phyloP scores from a whole-genome alignment of 1,140 invertebrate species.

The Philopotamus ludificatus region DNA sequence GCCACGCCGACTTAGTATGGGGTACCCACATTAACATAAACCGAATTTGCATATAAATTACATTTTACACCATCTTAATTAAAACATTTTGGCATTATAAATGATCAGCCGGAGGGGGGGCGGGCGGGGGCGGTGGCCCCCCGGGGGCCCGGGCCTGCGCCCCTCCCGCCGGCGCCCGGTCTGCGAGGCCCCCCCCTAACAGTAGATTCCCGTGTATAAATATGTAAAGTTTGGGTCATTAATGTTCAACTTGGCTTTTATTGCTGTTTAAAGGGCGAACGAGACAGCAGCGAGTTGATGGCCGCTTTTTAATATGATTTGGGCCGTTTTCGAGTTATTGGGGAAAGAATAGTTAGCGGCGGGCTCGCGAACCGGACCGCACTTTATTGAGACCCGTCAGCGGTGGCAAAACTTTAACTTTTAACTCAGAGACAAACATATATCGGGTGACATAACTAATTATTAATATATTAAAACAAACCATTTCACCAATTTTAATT shows the following conservation, averaged over 20 bases:
- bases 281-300: constrained; percentile 27
- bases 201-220: constrained; percentile 41
- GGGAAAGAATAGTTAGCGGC: background rate
- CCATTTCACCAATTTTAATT: too few relatives aligned
- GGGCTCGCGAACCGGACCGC: too few relatives aligned
- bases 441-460: too few relatives aligned
- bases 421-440: too few relatives aligned
- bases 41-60: constrained; percentile 61
- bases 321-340: constrained; percentile 6
- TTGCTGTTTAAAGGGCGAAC: constrained; percentile 32
- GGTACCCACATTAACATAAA: constrained; percentile 57
- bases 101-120: constrained; percentile 48
- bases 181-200: constrained; percentile 18
- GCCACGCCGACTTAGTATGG: constrained; percentile 37
- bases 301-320: constrained; percentile 41
- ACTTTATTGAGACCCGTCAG: too few relatives aligned
- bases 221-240: constrained; percentile 43
- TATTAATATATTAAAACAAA: too few relatives aligned
- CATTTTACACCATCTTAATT: constrained; percentile 62
- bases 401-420: too few relatives aligned
- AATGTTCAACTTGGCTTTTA: constrained; percentile 42
- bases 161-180: background rate
- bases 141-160: constrained; percentile 22
- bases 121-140: background rate
- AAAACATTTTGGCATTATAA: constrained; percentile 62